Base-by-base conservation (phyloP, 2,113 vertebrate species). In the Oriolus oriolus region DNA sequence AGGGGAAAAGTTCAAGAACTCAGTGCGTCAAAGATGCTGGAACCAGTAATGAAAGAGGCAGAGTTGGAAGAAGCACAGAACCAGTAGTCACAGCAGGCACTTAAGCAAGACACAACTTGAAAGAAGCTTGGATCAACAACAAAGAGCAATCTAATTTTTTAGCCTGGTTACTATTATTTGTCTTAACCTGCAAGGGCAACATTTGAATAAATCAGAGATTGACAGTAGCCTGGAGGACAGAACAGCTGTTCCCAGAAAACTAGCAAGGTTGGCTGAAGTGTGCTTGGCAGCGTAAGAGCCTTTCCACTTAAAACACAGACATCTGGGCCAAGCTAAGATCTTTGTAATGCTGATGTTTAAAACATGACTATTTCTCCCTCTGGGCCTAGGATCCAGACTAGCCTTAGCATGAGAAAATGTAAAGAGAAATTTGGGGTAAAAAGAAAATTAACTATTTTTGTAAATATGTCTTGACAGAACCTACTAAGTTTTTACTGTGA, bases 91-190 rank as follows among this genome's bases (percentile, higher is more conserved):
- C 33, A 75, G 61, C 39, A 87, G 35, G 47, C 70, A 84, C 53
- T 89, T 74, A 53, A 65, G 79, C 94, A 96, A 95, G 94, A 93
- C 17, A 69, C 31, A 91, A 68, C 92, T 91, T 95, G 87, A 91
- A 76, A 60, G n/a, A 79, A 82, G 57, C 31, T 33, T 93, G 82
- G 78, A 91, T 65, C 37, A 80, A 80, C 74, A 91, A 93, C 95
- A 95, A 90, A 96, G 61, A 60, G n/a, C 65, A 69, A 39, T 65
- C 27, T 64, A 31, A 76, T 50, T 69, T 90, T 91, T 82, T 49
- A 76, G 24, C 44, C 45, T 44, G 60, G 20, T 73, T 93, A 53
- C 49, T 73, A 6, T 76, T 95, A 93, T 76, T 96, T 3, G 1
- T 84, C 61, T 80, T 94, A 95, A 95, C 90, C 82, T 94, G 84